Percentiles rank a stretch among this genome's conserved stretches.
Conservation (phyloP, 2,888 invertebrate genomes). For the Phortica okadai region DNA sequence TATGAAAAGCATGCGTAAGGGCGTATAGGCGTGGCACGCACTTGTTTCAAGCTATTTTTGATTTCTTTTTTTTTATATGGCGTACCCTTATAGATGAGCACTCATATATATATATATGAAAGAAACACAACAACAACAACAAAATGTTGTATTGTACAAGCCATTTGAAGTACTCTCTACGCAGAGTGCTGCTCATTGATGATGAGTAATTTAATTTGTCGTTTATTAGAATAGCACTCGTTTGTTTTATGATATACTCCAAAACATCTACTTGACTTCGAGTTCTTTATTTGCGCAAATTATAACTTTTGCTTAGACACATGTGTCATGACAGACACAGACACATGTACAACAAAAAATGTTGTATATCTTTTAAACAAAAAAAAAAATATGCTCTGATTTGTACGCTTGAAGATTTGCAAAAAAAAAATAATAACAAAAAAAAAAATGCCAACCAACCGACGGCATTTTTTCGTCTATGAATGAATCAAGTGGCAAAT, state of each 20-base stretch:
- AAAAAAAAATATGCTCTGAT: too few relatives aligned
- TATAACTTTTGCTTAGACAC: slow-evolving; percentile 26
- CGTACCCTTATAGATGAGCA: not conserved
- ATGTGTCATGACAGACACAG: too few relatives aligned
- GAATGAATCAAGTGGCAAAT: too few relatives aligned
- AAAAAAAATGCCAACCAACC: too few relatives aligned
- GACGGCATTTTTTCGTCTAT: too few relatives aligned
- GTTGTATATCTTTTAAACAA: too few relatives aligned
- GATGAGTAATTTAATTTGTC: slow-evolving; percentile 71
- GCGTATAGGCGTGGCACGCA: slow-evolving; percentile 36
- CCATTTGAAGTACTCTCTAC: not conserved
- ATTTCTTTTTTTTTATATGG: not conserved
- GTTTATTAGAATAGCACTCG: slow-evolving; percentile 70
- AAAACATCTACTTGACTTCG: slow-evolving; percentile 66
- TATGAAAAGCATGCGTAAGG: not conserved
- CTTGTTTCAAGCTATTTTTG: slow-evolving; percentile 36
- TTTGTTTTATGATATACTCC: slow-evolving; percentile 70
- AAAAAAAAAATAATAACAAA: too few relatives aligned
- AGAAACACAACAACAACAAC: not conserved
- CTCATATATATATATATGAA: slow-evolving; percentile 9
- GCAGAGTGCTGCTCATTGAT: slow-evolving; percentile 28
- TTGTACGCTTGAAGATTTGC: too few relatives aligned
- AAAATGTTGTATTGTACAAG: not conserved
- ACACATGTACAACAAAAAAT: too few relatives aligned
- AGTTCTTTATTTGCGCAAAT: slow-evolving; percentile 63